These are phyloP conservation scores for Andrena trimmerana DNA, from an alignment of 2,888 invertebrate species.

Conservation along the genomic window DNA sequence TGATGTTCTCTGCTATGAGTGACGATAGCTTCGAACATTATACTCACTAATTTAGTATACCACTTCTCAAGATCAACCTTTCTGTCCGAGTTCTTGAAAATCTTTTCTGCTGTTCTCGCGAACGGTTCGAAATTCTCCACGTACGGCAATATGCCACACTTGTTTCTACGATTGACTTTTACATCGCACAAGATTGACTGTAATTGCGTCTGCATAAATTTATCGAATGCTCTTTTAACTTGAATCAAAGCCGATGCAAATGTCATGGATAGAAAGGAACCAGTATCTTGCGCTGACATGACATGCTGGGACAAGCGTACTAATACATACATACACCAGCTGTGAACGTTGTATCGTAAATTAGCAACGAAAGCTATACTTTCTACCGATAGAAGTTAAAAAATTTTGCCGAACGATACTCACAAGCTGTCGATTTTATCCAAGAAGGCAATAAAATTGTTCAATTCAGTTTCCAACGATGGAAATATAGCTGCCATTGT, in stretches of 20 bases:
- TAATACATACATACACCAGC: slow-evolving; percentile 97
- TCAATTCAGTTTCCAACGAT: slow-evolving; percentile 93
- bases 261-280: slow-evolving; percentile 94
- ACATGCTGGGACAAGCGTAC: slow-evolving; percentile 97
- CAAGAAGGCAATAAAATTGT: slow-evolving; percentile 93
- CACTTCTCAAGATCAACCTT: slow-evolving; percentile 97
- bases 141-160: slow-evolving; percentile 96
- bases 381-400: not conserved
- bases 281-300: slow-evolving; percentile 94
- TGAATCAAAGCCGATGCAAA: slow-evolving; percentile 95
- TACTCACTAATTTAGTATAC: slow-evolving; percentile 92
- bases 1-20: slow-evolving; percentile 93
- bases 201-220: slow-evolving; percentile 94
- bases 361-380: not conserved
- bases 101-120: slow-evolving; percentile 93
- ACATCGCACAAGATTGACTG: slow-evolving; percentile 91
- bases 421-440: slow-evolving; percentile 96
- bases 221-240: slow-evolving; percentile 96
- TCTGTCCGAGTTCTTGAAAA: slow-evolving; percentile 94
- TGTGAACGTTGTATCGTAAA: slow-evolving; percentile 82
- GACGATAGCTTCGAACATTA: slow-evolving; percentile 93
- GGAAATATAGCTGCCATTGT: slow-evolving; percentile 97
- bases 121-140: slow-evolving; percentile 95
- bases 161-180: slow-evolving; percentile 90
- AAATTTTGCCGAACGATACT: slow-evolving; percentile 83